Base-by-base conservation (phyloP, 1,140 invertebrate genomes). In the Ylistrum balloti region DNA sequence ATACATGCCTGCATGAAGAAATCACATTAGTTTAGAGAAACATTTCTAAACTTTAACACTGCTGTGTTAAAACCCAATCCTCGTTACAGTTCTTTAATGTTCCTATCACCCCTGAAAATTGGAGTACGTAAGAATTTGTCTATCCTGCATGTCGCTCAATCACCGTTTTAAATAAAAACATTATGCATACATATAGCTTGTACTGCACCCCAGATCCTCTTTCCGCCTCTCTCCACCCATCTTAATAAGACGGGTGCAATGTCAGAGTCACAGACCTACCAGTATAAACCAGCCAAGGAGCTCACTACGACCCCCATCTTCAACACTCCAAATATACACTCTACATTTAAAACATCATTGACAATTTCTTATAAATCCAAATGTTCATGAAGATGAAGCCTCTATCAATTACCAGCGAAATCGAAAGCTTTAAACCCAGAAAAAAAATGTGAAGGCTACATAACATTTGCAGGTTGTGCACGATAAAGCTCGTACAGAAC, bases 131-230 rank as follows among this genome's bases (percentile, higher is more conserved):
- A 74, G n/a, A 74, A 74, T 28, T 28, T 74, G 56, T 74, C 56
- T n/a, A n/a, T 74, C 56, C 56, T 28, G 56, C 56, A 74, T 74
- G 22, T 74, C 56, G 56, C n/a, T 74, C 56, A 74, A 74, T 74
- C 56, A 74, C 56, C 22, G 35, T 74, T 28, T 74, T 74, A 74
- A 28, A 74, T 74, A 28, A 74, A 28, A n/a, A 74, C 56, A 74
- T 74, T 74, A 74, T 74, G 56, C 56, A 74, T 74, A 74, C 22
- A 74, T 74, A 74, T 74, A 74, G 56, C n/a, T 74, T n/a, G 56
- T 28, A 74, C 56, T 74, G 56, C 56, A 74, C 56, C 56, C 56
- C 3, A 74, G 56, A 74, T 74, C 22, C 56, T 74, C 56, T 74
- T 74, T 74, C 1, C 28, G 56, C 56, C 56, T 11, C 56, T 5